Evolutionary conservation across 2,888 invertebrate species (phyloP).

Genomic region (Notocelia uddmanniana): DNA sequence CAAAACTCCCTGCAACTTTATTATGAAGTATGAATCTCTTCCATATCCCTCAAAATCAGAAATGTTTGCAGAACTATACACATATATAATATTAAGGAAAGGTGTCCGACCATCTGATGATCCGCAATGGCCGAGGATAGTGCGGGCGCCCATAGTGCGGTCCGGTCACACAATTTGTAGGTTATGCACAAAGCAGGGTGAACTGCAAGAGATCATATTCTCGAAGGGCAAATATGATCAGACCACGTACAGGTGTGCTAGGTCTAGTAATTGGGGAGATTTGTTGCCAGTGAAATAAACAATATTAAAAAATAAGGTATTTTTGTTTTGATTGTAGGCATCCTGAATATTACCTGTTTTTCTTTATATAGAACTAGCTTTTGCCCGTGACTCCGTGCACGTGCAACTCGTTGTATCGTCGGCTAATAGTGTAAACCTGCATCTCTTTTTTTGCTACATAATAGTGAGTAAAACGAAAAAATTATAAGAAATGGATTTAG

Average conservation of each 20-base stretch:
- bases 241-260: conserved; percentile 91
- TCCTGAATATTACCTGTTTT: too few relatives aligned
- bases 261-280: conserved; percentile 92
- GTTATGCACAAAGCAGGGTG: conserved; percentile 91
- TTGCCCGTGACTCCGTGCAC: too few relatives aligned
- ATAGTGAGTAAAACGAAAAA: too few relatives aligned
- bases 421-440: too few relatives aligned
- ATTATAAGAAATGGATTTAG: too few relatives aligned
- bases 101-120: conserved; percentile 83
- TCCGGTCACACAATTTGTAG: conserved; percentile 91
- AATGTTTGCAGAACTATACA: conserved; percentile 87
- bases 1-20: conserved; percentile 92
- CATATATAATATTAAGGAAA: conserved; percentile 94
- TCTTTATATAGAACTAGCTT: too few relatives aligned
- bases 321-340: not conserved
- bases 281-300: conserved; percentile 88
- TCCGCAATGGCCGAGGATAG: conserved; percentile 92
- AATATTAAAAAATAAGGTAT: not conserved
- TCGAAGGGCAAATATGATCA: conserved; percentile 91
- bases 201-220: conserved; percentile 91
- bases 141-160: conserved; percentile 89
- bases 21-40: conserved; percentile 86
- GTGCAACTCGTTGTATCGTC: too few relatives aligned
- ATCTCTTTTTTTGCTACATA: too few relatives aligned
- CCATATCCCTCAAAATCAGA: conserved; percentile 77